Conservation (phyloP, 2,888 invertebrate species). For the Drosophila austrosaltans region DNA sequence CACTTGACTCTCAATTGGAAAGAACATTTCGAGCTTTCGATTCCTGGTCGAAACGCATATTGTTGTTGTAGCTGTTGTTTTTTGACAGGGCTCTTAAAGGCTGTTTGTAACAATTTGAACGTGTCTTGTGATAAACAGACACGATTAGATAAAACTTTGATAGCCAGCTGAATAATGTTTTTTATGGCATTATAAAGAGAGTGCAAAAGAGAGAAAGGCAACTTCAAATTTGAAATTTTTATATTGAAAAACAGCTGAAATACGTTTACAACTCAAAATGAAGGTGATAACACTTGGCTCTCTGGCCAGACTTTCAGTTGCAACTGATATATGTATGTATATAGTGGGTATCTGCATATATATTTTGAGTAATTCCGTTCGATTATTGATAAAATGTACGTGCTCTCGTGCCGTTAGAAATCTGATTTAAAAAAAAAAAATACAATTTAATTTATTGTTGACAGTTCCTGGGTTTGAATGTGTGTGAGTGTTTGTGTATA, state of each 20-base stretch:
- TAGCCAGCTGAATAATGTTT: conserved; percentile 4
- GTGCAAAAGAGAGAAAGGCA: too few species aligned
- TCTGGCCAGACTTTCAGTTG: background rate
- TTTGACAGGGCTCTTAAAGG: conserved; percentile 8
- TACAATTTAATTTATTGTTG: conserved; percentile 6
- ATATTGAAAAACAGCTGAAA: conserved; percentile 1
- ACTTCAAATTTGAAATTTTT: too few species aligned
- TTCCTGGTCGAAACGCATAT: background rate
- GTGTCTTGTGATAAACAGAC: conserved; percentile 10
- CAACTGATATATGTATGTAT: background rate
- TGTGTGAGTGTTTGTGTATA: background rate
- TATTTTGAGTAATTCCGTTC: conserved; percentile 7
- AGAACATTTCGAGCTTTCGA: conserved; percentile 2
- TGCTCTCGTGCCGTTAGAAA: conserved; percentile 2
- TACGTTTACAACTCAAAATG: background rate
- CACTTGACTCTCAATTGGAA: conserved; percentile 33
- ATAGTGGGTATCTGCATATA: conserved; percentile 1
- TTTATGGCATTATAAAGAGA: background rate
- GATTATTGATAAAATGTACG: conserved; percentile 12
- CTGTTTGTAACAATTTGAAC: conserved; percentile 13
- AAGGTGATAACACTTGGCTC: conserved; percentile 1
- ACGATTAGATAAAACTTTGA: conserved; percentile 10
- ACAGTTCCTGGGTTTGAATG: background rate
- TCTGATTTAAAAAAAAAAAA: conserved; percentile 6
- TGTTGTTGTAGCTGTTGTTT: conserved; percentile 4